Percentiles rank a stretch among this genome's conserved stretches.
phyloP scores from a whole-genome alignment of 2,888 invertebrate genomes.

The Seira sanloemensis region DNA sequence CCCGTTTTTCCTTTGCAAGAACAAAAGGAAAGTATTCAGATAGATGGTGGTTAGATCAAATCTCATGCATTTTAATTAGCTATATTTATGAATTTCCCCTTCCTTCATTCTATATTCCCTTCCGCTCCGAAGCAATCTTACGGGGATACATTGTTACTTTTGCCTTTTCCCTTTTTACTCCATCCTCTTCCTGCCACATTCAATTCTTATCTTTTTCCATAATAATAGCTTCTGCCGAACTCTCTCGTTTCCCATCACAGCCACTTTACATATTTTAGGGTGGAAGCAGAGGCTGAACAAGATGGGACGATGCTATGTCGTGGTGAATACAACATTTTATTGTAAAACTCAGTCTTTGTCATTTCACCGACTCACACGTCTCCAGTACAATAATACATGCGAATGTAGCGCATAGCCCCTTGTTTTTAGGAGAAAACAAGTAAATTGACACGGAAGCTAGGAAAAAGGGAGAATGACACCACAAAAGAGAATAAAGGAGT shows the following conservation, averaged over 20 bases:
- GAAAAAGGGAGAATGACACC: neutral
- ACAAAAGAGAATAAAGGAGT: neutral
- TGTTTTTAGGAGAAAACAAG: neutral
- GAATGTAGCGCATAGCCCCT: neutral
- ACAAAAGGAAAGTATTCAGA: constrained; percentile 25
- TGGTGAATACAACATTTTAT: neutral
- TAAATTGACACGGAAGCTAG: neutral
- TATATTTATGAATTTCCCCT: constrained; percentile 49
- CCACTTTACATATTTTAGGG: neutral
- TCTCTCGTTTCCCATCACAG: neutral
- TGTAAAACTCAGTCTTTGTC: neutral
- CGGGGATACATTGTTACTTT: neutral
- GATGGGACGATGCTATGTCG: neutral
- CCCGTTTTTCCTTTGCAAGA: neutral
- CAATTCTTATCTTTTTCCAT: neutral
- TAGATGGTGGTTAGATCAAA: constrained; percentile 46
- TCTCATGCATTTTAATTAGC: constrained; percentile 72
- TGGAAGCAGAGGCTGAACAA: neutral
- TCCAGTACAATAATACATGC: neutral
- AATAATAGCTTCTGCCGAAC: neutral
- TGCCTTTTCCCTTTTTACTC: neutral
- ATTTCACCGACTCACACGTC: neutral
- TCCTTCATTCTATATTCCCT: constrained; percentile 8
- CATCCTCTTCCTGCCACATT: neutral
- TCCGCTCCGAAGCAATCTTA: constrained; percentile 20